phyloP scores from a whole-genome alignment of 2,888 invertebrate species.

The Brachypalpus laphriformis region DNA sequence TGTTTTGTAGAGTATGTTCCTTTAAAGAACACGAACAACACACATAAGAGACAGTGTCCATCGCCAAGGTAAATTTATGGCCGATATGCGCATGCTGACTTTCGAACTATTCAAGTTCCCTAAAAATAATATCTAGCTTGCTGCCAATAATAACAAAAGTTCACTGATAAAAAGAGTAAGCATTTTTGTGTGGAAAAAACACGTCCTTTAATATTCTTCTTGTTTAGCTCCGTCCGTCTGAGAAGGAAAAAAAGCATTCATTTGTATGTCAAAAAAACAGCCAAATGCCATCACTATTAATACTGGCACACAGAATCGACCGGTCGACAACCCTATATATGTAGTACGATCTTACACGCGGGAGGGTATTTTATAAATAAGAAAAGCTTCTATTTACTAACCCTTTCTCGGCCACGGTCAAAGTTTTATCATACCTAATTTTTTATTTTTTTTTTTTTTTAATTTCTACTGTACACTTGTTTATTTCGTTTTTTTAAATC shows the following conservation, averaged over 20 bases:
- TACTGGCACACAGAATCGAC: constrained; percentile 58
- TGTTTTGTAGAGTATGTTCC: constrained; percentile 13
- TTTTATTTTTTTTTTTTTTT: background rate
- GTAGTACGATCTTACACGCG: constrained; percentile 30
- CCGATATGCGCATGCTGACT: constrained; percentile 61
- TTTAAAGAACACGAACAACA: background rate
- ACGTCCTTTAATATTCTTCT: constrained; percentile 6
- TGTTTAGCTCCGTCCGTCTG: constrained; percentile 21
- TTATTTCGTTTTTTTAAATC: background rate
- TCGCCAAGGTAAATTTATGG: constrained; percentile 53
- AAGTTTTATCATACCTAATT: constrained; percentile 23
- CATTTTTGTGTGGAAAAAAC: constrained; percentile 26
- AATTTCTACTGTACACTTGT: constrained; percentile 20
- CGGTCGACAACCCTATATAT: constrained; percentile 69
- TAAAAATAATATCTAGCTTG: constrained; percentile 68
- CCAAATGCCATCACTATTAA: constrained; percentile 45
- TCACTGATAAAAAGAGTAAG: constrained; percentile 23
- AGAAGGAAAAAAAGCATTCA: constrained; percentile 6
- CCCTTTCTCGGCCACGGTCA: constrained; percentile 69
- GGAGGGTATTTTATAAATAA: constrained; percentile 33
- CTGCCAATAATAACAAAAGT: constrained; percentile 67
- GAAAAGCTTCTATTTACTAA: constrained; percentile 55
- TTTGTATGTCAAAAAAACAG: constrained; percentile 1
- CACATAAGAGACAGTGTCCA: constrained; percentile 7
- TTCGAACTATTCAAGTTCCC: constrained; percentile 50